These are phyloP conservation scores for Anticlea derivata DNA, from an alignment of 2,888 invertebrate species.

Conservation along the genomic window DNA sequence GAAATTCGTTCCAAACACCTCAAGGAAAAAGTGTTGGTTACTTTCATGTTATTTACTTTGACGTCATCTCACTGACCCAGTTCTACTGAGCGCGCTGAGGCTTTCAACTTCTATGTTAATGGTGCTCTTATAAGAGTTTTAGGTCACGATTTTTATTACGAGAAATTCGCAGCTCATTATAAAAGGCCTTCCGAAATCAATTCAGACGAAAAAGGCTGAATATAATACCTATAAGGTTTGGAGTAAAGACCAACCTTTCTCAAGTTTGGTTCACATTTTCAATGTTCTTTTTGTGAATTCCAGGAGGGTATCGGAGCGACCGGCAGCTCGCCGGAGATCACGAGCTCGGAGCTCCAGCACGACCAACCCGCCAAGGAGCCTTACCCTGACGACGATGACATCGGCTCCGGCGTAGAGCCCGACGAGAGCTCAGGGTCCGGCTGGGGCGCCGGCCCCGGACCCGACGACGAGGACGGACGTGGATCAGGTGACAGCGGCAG, in stretches of 20 bases:
- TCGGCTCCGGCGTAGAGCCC: constrained; percentile 88
- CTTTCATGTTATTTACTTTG: constrained; percentile 31
- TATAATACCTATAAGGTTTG: too few relatives aligned
- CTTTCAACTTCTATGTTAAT: neutral
- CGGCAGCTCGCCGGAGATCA: constrained; percentile 54
- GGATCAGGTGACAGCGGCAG: constrained; percentile 68
- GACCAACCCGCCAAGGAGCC: constrained; percentile 85
- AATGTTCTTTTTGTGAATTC: constrained; percentile 42
- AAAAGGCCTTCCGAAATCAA: too few relatives aligned
- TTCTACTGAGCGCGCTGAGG: constrained; percentile 1
- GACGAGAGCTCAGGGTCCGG: constrained; percentile 95
- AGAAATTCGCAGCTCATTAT: too few relatives aligned
- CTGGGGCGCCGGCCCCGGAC: constrained; percentile 86
- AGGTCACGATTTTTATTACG: too few relatives aligned
- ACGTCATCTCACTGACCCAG: constrained; percentile 33
- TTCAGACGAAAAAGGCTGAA: too few relatives aligned
- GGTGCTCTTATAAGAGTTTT: too few relatives aligned
- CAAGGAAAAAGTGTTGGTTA: neutral
- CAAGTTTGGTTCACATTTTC: neutral
- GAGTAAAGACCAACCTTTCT: too few relatives aligned
- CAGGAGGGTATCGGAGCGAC: constrained; percentile 67
- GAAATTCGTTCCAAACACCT: neutral
- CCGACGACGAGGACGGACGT: constrained; percentile 89
- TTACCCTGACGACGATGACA: constrained; percentile 88
- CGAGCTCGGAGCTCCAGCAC: constrained; percentile 58